Percentiles rank a stretch among this genome's conserved stretches.
These are phyloP conservation scores for Caerostris darwini DNA, from an alignment of 1,140 invertebrate genomes.

Conservation along the genomic window DNA sequence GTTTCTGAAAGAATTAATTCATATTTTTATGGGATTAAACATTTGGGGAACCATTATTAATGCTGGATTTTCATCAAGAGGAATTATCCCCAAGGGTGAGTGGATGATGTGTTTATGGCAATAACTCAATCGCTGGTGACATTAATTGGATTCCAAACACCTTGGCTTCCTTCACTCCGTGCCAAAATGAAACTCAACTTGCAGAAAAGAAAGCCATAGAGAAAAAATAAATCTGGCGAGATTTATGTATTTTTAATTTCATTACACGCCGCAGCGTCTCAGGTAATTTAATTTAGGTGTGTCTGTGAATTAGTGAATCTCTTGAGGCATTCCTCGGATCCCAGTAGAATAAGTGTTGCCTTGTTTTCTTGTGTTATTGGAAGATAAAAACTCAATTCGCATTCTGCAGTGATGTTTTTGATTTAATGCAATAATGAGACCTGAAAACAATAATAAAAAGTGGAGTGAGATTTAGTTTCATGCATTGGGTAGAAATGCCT, in stretches of 20 bases:
- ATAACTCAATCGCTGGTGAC: neutral
- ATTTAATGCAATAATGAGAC: too few relatives aligned
- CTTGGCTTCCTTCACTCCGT: neutral
- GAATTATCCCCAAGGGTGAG: neutral
- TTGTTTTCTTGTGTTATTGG: neutral
- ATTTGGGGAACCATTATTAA: too few relatives aligned
- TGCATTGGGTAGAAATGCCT: too few relatives aligned
- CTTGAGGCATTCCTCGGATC: neutral
- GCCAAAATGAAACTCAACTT: neutral
- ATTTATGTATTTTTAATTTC: constrained; percentile 35
- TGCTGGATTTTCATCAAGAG: too few relatives aligned
- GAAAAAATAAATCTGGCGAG: neutral
- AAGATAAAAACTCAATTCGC: neutral
- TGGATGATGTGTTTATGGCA: neutral
- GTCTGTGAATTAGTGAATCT: neutral
- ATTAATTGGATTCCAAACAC: constrained; percentile 10
- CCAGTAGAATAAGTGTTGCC: too few relatives aligned
- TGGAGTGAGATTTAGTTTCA: too few relatives aligned
- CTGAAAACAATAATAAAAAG: too few relatives aligned
- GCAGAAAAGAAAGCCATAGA: neutral
- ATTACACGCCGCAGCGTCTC: neutral
- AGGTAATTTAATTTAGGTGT: neutral
- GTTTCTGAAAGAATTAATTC: too few relatives aligned
- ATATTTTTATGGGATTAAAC: too few relatives aligned
- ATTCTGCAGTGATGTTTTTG: neutral